Evolutionary conservation across 1,140 invertebrate genomes (phyloP).

Genomic region (Brachionus koreanus): DNA sequence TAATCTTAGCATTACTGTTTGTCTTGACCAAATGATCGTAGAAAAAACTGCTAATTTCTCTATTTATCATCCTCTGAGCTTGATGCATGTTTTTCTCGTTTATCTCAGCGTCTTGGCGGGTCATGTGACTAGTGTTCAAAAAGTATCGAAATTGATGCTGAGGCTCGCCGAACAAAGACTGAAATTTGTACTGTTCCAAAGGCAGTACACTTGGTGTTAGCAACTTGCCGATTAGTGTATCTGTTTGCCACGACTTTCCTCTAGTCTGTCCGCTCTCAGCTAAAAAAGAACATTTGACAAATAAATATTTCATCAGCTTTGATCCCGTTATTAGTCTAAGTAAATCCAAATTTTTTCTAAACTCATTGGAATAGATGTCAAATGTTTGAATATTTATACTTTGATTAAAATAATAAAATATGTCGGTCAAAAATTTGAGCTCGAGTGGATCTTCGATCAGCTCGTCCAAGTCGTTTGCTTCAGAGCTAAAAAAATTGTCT

Average conservation of each 20-base stretch:
- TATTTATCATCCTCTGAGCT: not conserved
- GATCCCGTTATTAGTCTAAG: not conserved
- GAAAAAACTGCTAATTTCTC: not conserved
- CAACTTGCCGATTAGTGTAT: slow-evolving; percentile 28
- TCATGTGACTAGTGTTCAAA: not conserved
- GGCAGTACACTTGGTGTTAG: not conserved
- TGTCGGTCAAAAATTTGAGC: not conserved
- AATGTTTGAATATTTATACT: not conserved
- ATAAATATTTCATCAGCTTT: slow-evolving; percentile 30
- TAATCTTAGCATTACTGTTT: not conserved
- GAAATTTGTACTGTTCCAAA: not conserved
- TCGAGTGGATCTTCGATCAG: not conserved
- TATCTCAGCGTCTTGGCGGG: slow-evolving; percentile 25
- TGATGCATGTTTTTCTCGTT: slow-evolving; percentile 31
- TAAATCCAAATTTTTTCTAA: not conserved
- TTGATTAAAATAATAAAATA: not conserved
- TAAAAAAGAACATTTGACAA: not conserved
- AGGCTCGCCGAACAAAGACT: slow-evolving; percentile 3
- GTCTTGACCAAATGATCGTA: slow-evolving; percentile 21
- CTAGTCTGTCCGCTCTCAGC: not conserved
- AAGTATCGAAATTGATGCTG: slow-evolving; percentile 28
- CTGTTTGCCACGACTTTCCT: not conserved
- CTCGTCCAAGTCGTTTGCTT: not conserved
- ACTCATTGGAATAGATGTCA: not conserved
- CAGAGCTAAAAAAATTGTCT: not conserved